Conservation (phyloP, 1,140 invertebrate species). For the Rhagoletis zephyria region DNA sequence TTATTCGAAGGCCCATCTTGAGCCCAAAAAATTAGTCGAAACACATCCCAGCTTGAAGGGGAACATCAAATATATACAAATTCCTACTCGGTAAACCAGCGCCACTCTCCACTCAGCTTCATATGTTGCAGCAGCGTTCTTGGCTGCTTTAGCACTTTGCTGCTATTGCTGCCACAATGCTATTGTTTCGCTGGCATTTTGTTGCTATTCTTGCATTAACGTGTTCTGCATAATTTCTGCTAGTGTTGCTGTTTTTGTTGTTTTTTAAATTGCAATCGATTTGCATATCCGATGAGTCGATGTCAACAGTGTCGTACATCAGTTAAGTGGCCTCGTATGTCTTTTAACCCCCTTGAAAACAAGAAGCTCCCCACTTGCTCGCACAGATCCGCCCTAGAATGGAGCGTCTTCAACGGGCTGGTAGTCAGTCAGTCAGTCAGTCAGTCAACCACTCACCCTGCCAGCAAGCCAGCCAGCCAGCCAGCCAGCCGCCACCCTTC, state of each 20-base stretch:
- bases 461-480: constrained; percentile 4
- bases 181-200: constrained; percentile 31
- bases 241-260: constrained; percentile 49
- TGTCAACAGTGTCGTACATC: constrained; percentile 58
- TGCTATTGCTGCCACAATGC: constrained; percentile 44
- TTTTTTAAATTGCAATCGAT: constrained; percentile 58
- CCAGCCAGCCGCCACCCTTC: constrained; percentile 34
- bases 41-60: too few relatives aligned
- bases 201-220: constrained; percentile 45
- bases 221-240: constrained; percentile 49
- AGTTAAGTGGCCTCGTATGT: constrained; percentile 58
- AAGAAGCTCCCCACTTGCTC: constrained; percentile 12
- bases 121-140: constrained; percentile 1
- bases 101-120: constrained; percentile 11
- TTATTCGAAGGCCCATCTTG: too few relatives aligned
- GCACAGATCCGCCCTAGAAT: neutral
- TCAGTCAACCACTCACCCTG: neutral
- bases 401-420: neutral
- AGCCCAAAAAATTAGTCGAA: too few relatives aligned
- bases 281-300: constrained; percentile 56
- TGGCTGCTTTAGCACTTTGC: neutral
- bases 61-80: too few relatives aligned
- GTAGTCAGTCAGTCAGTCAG: constrained; percentile 31
- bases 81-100: too few relatives aligned
- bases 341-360: constrained; percentile 54